phyloP scores from a whole-genome alignment of 1,140 invertebrate genomes.

The Bombus huntii region DNA sequence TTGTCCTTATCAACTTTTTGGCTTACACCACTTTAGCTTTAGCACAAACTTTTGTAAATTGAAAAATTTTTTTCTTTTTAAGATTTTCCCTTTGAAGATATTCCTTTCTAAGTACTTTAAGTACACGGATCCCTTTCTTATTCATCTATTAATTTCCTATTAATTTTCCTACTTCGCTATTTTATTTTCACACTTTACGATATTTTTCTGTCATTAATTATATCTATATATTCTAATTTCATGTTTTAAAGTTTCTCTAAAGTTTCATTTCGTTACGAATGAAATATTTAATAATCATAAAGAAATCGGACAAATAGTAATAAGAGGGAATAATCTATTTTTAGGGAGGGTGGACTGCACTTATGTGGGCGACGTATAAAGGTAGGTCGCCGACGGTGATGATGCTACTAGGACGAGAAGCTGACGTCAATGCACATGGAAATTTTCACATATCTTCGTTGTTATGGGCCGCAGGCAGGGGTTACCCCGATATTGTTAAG shows the following conservation, averaged over 20 bases:
- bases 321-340: constrained; percentile 49
- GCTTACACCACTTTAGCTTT: too few species aligned
- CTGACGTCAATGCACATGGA: constrained; percentile 97
- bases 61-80: too few species aligned
- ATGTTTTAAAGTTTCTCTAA: neutral
- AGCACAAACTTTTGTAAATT: too few species aligned
- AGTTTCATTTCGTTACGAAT: neutral
- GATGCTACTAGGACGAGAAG: constrained; percentile 92
- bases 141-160: too few species aligned
- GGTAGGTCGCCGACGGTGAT: constrained; percentile 91
- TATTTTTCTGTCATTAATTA: neutral
- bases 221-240: neutral
- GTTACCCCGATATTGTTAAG: constrained; percentile 92
- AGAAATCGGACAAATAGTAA: neutral
- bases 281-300: neutral
- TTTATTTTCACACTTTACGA: too few species aligned
- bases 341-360: constrained; percentile 96
- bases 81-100: too few species aligned
- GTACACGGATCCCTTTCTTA: too few species aligned
- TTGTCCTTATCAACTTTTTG: too few species aligned
- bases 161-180: too few species aligned
- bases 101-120: too few species aligned
- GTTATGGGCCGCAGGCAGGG: constrained; percentile 96
- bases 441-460: constrained; percentile 97
- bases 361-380: constrained; percentile 99